Percentiles rank a stretch among this genome's conserved stretches.
phyloP scores from a whole-genome alignment of 2,113 vertebrate genomes.

The Prochilodus magdalenae region DNA sequence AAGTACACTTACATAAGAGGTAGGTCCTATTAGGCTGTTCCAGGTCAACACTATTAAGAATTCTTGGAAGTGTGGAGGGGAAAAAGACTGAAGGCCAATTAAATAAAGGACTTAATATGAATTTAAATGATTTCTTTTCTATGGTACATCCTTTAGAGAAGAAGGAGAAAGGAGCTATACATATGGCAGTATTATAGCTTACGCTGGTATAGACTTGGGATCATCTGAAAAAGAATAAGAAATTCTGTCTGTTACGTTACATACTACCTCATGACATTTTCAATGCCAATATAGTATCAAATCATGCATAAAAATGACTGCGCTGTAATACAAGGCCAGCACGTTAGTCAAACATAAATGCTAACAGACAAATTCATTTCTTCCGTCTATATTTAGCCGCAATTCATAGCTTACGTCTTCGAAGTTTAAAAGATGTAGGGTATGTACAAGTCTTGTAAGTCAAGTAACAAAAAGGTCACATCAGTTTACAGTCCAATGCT shows the following conservation, averaged over 20 bases:
- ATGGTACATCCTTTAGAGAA: background rate
- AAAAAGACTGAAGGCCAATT: background rate
- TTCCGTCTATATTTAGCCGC: background rate
- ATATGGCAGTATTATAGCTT: background rate
- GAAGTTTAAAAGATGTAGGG: background rate
- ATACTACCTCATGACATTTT: background rate
- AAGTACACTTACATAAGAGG: background rate
- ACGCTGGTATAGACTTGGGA: background rate
- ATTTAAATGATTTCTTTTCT: background rate
- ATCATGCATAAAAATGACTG: background rate
- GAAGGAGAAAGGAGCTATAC: background rate
- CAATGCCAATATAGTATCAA: background rate
- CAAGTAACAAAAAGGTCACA: background rate
- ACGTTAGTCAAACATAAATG: background rate
- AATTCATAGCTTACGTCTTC: background rate
- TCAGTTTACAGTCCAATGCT: background rate
- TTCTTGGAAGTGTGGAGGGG: background rate
- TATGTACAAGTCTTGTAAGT: background rate
- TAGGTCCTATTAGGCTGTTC: background rate
- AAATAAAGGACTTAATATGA: background rate
- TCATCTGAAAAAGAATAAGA: background rate
- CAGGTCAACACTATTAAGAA: background rate
- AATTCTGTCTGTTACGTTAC: background rate
- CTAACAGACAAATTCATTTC: background rate
- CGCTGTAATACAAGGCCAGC: background rate